Percentiles rank a stretch among this genome's conserved stretches.
Evolutionary conservation across 2,888 invertebrate species (phyloP).

Genomic region (Coleophora deauratella): DNA sequence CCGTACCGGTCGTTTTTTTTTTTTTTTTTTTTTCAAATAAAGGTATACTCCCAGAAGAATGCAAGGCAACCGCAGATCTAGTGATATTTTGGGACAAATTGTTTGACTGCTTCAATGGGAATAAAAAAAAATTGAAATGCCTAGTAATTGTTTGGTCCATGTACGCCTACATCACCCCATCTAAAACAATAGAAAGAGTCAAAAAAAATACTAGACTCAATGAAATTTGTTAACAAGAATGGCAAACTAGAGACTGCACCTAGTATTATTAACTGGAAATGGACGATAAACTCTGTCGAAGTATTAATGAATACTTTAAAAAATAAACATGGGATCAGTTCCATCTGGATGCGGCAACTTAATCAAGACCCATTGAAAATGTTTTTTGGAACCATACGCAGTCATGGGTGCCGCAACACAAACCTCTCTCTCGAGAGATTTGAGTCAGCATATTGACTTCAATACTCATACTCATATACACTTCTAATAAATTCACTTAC

Average conservation of each 20-base stretch:
- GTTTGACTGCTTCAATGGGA: too few relatives aligned
- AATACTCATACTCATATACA: not conserved
- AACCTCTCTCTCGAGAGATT: constrained; percentile 2
- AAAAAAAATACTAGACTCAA: constrained; percentile 5
- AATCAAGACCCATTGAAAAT: constrained; percentile 6
- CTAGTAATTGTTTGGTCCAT: too few relatives aligned
- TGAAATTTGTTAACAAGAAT: constrained; percentile 5
- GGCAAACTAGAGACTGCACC: not conserved
- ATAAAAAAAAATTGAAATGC: too few relatives aligned
- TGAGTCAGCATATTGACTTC: constrained; percentile 2
- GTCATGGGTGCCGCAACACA: constrained; percentile 5
- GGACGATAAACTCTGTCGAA: constrained; percentile 1
- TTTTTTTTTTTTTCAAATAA: too few relatives aligned
- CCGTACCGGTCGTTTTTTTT: too few relatives aligned
- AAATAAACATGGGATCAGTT: not conserved
- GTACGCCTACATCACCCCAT: too few relatives aligned
- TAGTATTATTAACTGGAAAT: constrained; percentile 2
- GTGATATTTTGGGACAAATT: too few relatives aligned
- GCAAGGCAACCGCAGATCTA: too few relatives aligned
- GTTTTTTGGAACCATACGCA: constrained; percentile 7
- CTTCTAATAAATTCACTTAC: not conserved
- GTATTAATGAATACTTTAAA: not conserved
- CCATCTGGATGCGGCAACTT: constrained; percentile 8
- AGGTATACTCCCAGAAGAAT: too few relatives aligned
- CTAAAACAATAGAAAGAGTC: too few relatives aligned